Evolutionary conservation across 2,888 invertebrate genomes (phyloP).

Genomic region (Ectemnius continuus): DNA sequence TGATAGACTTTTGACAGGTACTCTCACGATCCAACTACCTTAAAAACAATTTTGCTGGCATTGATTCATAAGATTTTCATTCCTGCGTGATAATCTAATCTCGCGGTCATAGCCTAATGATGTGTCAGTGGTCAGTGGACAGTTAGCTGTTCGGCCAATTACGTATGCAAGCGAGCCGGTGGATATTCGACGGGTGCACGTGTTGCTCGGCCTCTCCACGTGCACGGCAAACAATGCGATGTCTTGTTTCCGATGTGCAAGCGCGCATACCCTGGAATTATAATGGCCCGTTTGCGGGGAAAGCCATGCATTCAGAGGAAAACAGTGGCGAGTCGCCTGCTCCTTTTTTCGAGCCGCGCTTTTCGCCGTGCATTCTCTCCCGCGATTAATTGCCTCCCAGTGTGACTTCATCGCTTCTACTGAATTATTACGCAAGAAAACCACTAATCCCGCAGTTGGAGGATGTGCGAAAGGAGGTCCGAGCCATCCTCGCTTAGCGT

Average conservation of each 20-base stretch:
- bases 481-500: conserved; percentile 62
- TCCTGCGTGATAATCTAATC: not conserved
- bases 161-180: not conserved
- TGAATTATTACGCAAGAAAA: conserved; percentile 58
- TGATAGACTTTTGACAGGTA: too few relatives aligned
- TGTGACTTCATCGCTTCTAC: conserved; percentile 18
- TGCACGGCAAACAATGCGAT: conserved; percentile 29
- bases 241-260: conserved; percentile 22
- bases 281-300: conserved; percentile 17
- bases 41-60: not conserved
- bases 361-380: too few relatives aligned
- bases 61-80: not conserved
- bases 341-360: not conserved
- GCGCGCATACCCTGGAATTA: conserved; percentile 17
- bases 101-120: not conserved
- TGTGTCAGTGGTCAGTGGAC: not conserved
- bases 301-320: not conserved
- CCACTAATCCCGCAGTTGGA: conserved; percentile 47
- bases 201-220: conserved; percentile 24
- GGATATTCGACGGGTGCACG: conserved; percentile 2
- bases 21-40: too few relatives aligned
- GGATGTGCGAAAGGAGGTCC: conserved; percentile 65
- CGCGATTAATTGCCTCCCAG: too few relatives aligned
- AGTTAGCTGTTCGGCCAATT: not conserved
- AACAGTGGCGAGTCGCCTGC: too few relatives aligned